Percentiles rank a stretch among this genome's conserved stretches.
phyloP scores from a whole-genome alignment of 1,140 invertebrate genomes.

The Colletes latitarsis region DNA sequence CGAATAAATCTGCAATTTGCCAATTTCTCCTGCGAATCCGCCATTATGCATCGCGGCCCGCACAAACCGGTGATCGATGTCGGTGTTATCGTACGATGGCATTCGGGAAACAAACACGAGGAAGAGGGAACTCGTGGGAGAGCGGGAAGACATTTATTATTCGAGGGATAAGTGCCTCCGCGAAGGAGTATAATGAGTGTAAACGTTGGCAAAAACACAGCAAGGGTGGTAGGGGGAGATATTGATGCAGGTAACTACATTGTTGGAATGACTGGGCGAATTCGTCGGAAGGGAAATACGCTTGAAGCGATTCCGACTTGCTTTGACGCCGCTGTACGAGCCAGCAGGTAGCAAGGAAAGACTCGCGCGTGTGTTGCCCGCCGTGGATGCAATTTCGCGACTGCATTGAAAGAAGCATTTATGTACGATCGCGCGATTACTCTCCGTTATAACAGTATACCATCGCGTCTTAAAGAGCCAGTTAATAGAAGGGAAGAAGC shows the following conservation, averaged over 20 bases:
- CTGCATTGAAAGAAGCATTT: constrained; percentile 7
- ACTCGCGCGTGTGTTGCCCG: not conserved
- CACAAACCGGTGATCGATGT: not conserved
- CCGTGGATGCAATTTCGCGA: not conserved
- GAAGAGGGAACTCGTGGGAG: constrained; percentile 4
- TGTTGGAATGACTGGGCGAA: constrained; percentile 20
- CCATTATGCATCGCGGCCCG: not conserved
- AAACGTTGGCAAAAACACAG: constrained; percentile 18
- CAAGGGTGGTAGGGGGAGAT: not conserved
- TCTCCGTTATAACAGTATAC: constrained; percentile 12
- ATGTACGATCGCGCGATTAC: constrained; percentile 8
- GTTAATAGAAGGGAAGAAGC: not conserved
- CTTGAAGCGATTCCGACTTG: not conserved
- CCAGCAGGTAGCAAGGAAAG: not conserved
- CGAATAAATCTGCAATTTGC: not conserved
- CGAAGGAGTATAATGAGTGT: constrained; percentile 5
- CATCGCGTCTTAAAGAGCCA: not conserved
- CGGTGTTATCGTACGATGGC: not conserved
- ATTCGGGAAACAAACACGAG: not conserved
- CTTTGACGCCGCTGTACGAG: constrained; percentile 4
- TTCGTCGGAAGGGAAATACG: not conserved
- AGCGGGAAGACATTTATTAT: constrained; percentile 13
- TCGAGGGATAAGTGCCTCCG: constrained; percentile 10
- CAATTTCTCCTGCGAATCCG: not conserved
- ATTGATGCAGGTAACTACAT: constrained; percentile 6